Evolutionary conservation across 2,888 invertebrate species (phyloP).

Genomic region (Himalopsyche kuldschensis): DNA sequence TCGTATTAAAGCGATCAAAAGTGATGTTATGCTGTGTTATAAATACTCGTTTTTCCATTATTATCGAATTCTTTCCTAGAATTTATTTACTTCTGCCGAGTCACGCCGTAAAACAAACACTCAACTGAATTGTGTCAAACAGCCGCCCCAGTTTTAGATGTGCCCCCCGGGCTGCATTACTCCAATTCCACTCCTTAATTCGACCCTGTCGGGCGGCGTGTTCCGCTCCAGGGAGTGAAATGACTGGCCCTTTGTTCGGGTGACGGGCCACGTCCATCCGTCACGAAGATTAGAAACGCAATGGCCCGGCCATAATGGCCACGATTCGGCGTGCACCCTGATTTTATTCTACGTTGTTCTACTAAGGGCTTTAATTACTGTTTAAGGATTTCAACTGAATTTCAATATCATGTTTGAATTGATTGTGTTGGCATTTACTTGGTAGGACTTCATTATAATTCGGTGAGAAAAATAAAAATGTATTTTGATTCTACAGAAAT

Average conservation of each 20-base stretch:
- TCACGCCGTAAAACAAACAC: not conserved
- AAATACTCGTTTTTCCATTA: not conserved
- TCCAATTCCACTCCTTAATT: not conserved
- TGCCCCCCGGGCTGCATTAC: not conserved
- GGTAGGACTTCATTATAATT: too few relatives aligned
- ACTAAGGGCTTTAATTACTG: too few relatives aligned
- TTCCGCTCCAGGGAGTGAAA: not conserved
- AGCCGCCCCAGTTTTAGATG: not conserved
- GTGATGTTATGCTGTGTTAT: too few relatives aligned
- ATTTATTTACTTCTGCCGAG: not conserved
- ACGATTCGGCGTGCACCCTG: not conserved
- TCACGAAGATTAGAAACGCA: not conserved
- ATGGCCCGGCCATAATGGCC: not conserved
- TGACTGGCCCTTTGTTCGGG: not conserved
- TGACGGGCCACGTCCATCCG: not conserved
- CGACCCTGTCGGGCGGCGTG: not conserved
- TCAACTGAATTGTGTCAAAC: not conserved
- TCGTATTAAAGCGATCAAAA: too few relatives aligned
- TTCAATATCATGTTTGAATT: too few relatives aligned
- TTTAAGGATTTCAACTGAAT: too few relatives aligned
- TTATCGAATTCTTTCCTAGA: not conserved
- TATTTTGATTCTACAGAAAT: too few relatives aligned
- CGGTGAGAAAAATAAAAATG: too few relatives aligned
- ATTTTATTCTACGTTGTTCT: too few relatives aligned
- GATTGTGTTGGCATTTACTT: too few relatives aligned